Base-by-base conservation (phyloP, 1,140 invertebrate species). In the Idris sp. region DNA sequence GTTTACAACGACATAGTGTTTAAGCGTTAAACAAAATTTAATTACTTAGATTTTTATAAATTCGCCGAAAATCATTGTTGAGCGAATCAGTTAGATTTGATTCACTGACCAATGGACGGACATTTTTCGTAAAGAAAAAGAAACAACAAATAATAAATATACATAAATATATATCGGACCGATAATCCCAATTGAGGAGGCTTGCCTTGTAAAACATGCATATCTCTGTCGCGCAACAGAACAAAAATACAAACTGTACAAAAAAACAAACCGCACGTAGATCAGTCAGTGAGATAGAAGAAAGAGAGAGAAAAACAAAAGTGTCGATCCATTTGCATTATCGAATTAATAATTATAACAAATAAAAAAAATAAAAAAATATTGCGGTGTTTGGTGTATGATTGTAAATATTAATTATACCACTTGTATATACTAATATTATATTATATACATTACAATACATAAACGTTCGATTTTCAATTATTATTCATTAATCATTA, bases 161-260 rank as follows among this genome's bases (percentile, higher is more conserved):
- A 67, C 10, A 69, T 36, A 58, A 31, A 59, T 51, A 53, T 58
- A 62, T 72, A 73, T 59, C 33, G 44, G 48, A 74, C 40, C 61
- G 69, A 73, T 14, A 30, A 73, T 73, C 44, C 69, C 43, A 44
- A 51, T 33, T 9, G 65, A 65, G 40, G 53, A 71, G 65, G 73
- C 65, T 76, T 76, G 65, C 74, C 74, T 76, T 76, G 65, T 76
- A 69, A 71, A 67, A 76, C 74, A 76, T 71, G 74, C 74, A 76
- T 76, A 76, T 76, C 74, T 76, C 65, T 71, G 74, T 71, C 74
- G 74, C 74, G 74, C 65, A 67, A 76, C 65, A 67, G 74, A 76
- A 75, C 18, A 62, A 48, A 72, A 22, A 15, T 10, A 43, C 11
- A 53, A 61, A 74, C 62, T 62, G 64, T 68, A 74, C 72, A 74